These are phyloP conservation scores for Drosophila nigricruria DNA, from an alignment of 2,888 invertebrate species.

Conservation along the genomic window DNA sequence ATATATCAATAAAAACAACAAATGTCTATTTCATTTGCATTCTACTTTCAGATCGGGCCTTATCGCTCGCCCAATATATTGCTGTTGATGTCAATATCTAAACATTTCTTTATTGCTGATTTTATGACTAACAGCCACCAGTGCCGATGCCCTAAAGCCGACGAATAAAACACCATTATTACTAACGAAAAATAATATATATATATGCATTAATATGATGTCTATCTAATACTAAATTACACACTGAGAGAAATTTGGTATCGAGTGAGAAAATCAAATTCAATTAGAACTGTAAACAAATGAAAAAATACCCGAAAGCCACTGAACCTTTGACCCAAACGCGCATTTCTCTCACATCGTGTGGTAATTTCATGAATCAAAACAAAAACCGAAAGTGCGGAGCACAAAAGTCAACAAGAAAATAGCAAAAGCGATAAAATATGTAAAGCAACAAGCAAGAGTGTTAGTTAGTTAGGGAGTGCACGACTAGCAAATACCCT, in stretches of 20 bases:
- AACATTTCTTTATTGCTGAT: slow-evolving; percentile 23
- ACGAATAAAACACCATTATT: slow-evolving; percentile 11
- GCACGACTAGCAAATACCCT: slow-evolving; percentile 6
- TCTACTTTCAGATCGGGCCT: slow-evolving; percentile 21
- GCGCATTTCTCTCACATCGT: not conserved
- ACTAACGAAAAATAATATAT: not conserved
- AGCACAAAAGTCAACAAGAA: slow-evolving; percentile 31
- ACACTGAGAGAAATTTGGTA: slow-evolving; percentile 52
- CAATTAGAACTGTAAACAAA: slow-evolving; percentile 30
- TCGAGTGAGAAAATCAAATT: not conserved
- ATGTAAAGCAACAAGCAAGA: not conserved
- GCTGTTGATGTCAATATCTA: slow-evolving; percentile 14
- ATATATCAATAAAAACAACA: slow-evolving; percentile 1
- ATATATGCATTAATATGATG: not conserved
- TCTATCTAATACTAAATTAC: not conserved
- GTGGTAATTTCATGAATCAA: slow-evolving; percentile 56
- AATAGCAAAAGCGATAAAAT: slow-evolving; percentile 10
- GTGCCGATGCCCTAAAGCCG: not conserved
- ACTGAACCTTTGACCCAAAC: slow-evolving; percentile 11
- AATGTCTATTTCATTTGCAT: slow-evolving; percentile 21
- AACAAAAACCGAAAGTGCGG: slow-evolving; percentile 58
- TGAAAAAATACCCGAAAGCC: slow-evolving; percentile 6
- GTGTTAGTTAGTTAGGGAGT: not conserved
- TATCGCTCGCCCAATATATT: slow-evolving; percentile 37
- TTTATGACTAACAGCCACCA: slow-evolving; percentile 24